Base-by-base conservation (phyloP, 2,888 invertebrate genomes). In the Drosophila niveifrons region DNA sequence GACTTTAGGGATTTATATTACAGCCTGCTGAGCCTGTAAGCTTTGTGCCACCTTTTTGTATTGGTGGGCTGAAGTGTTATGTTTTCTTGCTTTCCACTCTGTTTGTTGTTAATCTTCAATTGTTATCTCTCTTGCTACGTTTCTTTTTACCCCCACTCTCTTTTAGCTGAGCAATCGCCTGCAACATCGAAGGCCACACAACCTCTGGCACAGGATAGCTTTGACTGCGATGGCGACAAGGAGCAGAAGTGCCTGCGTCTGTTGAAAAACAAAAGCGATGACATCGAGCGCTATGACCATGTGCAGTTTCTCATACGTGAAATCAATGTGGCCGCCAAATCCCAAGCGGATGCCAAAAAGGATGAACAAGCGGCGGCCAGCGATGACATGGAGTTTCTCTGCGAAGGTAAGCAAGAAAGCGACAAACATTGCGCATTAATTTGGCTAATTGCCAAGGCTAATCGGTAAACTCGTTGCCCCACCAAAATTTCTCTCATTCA, bases 251-350 rank as follows among this genome's bases (percentile, higher is more conserved):
- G 90, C 57, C 76, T 92, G 66, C 91, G 92, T 18, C 78, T 92
- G 44, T 75, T 92, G 7, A 92, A 92, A 72, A 92, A 92, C 73
- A 92, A 92, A 74, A 92, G 92, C 63, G 92, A 92, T 76, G 92
- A 92, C 82, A 92, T 92, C 77, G 92, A 92, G 80, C 90, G 91
- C 53, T 96, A 96, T 72, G 98, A 98, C 92, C 98, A 98, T 91
- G 96, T 97, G 0, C 97, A 97, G 93, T 98, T 98, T 92, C 94
- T 97, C 65, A 98, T 98, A 90, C 97, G 97, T 1, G 97, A 98
- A 92, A 95, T 95, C 52, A 95, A 95, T 17, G 94, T 95, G 46
- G 84, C 80, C 3, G 78, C 82, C 56, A 89, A 88, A 55, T 75
- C 84, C 6, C 95, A 95, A 92, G 95, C 95, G 59, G 94, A 95